Base-by-base conservation (phyloP, 2,113 vertebrate species). In the Malurus alboscapulatus region DNA sequence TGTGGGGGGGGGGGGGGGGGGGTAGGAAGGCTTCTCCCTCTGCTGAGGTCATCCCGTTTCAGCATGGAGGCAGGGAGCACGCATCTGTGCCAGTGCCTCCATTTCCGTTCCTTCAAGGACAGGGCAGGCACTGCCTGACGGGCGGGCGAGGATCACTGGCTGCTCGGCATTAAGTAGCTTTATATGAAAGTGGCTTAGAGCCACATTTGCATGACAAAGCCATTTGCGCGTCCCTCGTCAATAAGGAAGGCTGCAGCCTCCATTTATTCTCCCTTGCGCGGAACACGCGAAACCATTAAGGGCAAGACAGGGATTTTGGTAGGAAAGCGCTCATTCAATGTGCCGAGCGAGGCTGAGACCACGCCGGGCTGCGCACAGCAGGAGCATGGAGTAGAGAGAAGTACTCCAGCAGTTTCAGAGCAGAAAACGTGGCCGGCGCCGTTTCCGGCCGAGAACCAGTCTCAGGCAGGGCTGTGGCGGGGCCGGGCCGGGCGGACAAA, bases 191-290 rank as follows among this genome's bases (percentile, higher is more conserved):
- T 93, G 91, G 93, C 93, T 94, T 85, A 94, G 30, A 82, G 93
- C 92, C 57, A 68, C 79, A 93, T 96, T 96, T 92, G 95, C 93
- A 95, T 96, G 95, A 96, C 93, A 96, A 94, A 96, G 93, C 91
- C 89, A 44, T 96, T 90, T 90, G 61, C 48, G 81, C 21, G 84
- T 17, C 30, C 12, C 81, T 87, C 81, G 26, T 84, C 91, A 34
- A 6, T 32, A 44, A 72, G 73, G 68, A 13, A 17, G 85, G 88
- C 88, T 47, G 11, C 54, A 3, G 84, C 13, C 84, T 84, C 81
- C 91, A 47, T 87, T 72, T 72, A 30, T 15, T 8, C 63, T 53
- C 8, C 61, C 16, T 15, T 7, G 12, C 66, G 21, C 2, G 38
- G 27, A 38, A 67, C 66, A n/a, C 17, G 29, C 29, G 48, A 75